Base-by-base conservation (phyloP, 2,888 invertebrate genomes). In the Apodemia mormo region DNA sequence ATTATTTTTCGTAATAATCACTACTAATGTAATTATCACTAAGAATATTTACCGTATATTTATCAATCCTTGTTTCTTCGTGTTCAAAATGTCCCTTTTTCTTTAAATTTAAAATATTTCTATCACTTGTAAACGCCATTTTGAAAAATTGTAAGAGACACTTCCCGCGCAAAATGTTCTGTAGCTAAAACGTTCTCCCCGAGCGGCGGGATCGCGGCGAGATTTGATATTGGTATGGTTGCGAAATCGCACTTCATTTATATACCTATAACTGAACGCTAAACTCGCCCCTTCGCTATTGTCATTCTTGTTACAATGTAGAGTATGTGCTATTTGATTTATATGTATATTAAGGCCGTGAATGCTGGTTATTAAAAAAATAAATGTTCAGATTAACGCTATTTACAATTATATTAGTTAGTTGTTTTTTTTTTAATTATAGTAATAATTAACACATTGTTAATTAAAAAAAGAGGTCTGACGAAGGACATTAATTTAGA, bases 141-240 rank as follows among this genome's bases (percentile, higher is more conserved):
- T 81, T 86, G 80, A 80, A 76, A 76, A 77, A 71, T 70, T 72
- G 75, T 72, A 4, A 45, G 0, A 4, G 45, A 70, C 86, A 86
- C 83, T 86, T 82, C 84, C 81, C 88, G 89, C 87, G 85, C 67
- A 81, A 84, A 81, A 78, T 76, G 80, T 79, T 78, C 76, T 45
- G 45, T 4, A 85, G 85, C 86, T 88, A 88, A 87, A 87, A 84
- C 84, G 86, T 86, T 87, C 82, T 84, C 86, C 82, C 79, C 58
- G 58, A 58, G 58, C 30, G 79, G 73, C 85, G 79, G 88, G 86
- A 86, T 82, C 88, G 88, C 90, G 84, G 68, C 86, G 87, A 92
- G 92, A 90, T 85, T 91, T 88, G 84, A 89, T 89, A 83, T 85
- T 85, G 81, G 86, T 91, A 90, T 92, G 92, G 80, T 90, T 89